Percentiles rank a stretch among this genome's conserved stretches.
These are phyloP conservation scores for Nothobranchius kuhntae DNA, from an alignment of 2,113 vertebrate species.

Conservation along the genomic window DNA sequence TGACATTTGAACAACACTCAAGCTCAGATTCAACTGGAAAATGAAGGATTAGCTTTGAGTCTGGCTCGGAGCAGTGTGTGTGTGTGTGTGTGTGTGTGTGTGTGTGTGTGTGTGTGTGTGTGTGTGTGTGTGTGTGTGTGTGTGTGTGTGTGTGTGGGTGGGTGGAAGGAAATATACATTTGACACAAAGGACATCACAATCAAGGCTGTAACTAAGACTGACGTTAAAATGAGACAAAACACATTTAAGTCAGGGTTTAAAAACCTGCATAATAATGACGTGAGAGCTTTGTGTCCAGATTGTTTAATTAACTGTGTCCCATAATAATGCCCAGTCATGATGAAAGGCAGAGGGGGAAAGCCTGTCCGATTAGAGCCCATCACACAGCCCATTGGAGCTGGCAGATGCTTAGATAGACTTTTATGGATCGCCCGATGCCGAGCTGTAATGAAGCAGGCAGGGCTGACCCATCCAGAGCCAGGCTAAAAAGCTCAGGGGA, in stretches of 20 bases:
- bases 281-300: constrained; percentile 7
- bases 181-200: constrained; percentile 37
- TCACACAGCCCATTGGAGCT: constrained; percentile 89
- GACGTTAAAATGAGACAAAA: constrained; percentile 8
- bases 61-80: constrained; percentile 49
- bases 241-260: neutral
- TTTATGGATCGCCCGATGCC: constrained; percentile 99
- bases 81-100: constrained; percentile 4
- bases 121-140: constrained; percentile 3
- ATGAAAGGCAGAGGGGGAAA: constrained; percentile 68
- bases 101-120: no score
- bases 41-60: constrained; percentile 70
- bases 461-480: constrained; percentile 93
- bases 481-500: constrained; percentile 87
- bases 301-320: constrained; percentile 62
- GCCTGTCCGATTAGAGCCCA: constrained; percentile 90
- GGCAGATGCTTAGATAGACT: constrained; percentile 99
- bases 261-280: constrained; percentile 19
- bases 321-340: constrained; percentile 45
- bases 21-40: constrained; percentile 70
- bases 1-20: constrained; percentile 72
- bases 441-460: constrained; percentile 94
- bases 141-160: neutral
- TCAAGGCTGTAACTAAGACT: constrained; percentile 1
- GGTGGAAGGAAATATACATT: constrained; percentile 28